Conservation (phyloP, 2,113 vertebrate genomes). For the Suncus etruscus region DNA sequence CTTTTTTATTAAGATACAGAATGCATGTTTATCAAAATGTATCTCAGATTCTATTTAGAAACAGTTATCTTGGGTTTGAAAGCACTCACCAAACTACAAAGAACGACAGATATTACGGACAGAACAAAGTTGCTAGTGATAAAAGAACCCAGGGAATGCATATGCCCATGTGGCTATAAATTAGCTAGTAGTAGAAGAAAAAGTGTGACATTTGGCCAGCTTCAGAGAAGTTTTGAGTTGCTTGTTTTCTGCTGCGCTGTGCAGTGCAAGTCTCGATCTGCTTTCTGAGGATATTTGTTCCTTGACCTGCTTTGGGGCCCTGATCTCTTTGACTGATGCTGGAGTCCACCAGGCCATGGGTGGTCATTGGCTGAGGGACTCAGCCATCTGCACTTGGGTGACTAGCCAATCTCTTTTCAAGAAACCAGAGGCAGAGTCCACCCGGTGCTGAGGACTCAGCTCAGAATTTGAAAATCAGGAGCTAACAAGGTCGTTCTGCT, state of each 20-base stretch:
- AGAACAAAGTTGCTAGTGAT: constrained; percentile 80
- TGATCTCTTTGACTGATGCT: rapidly evolving
- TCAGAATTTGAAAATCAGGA: background rate
- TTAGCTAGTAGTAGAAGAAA: constrained; percentile 70
- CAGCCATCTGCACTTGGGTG: background rate
- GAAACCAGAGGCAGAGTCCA: background rate
- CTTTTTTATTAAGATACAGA: constrained; percentile 77
- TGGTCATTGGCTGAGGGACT: background rate
- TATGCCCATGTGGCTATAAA: constrained; percentile 74
- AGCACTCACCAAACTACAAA: constrained; percentile 77
- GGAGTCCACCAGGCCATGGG: background rate
- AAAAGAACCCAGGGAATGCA: constrained; percentile 74
- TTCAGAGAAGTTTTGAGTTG: background rate
- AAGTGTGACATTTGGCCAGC: constrained; percentile 59
- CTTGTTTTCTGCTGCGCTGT: too few species aligned
- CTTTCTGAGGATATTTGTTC: background rate
- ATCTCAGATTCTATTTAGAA: constrained; percentile 81
- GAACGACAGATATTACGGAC: constrained; percentile 84
- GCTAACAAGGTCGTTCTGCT: background rate
- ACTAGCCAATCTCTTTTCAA: too few species aligned
- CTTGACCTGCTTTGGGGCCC: background rate
- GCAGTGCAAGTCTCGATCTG: background rate
- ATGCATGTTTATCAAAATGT: constrained; percentile 84
- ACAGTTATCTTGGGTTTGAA: constrained; percentile 82
- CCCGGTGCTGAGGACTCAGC: background rate